These are phyloP conservation scores for Pungitius pungitius DNA, from an alignment of 2,113 vertebrate species.

Conservation along the genomic window DNA sequence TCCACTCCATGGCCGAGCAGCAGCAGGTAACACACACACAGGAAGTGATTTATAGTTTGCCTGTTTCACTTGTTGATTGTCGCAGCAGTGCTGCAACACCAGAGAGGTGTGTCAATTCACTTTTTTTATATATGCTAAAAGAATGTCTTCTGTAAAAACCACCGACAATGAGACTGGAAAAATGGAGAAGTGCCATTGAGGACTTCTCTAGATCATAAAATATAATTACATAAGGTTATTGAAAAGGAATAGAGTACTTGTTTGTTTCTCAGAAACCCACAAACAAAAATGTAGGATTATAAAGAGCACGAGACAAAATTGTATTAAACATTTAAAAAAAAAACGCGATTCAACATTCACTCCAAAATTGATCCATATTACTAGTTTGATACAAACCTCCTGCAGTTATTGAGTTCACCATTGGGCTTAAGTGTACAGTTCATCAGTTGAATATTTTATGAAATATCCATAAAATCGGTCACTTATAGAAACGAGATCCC, in stretches of 20 bases:
- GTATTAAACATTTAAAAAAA: too few relatives aligned
- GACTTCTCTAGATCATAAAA: background rate
- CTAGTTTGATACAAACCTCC: background rate
- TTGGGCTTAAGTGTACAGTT: too few relatives aligned
- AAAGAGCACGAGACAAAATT: background rate
- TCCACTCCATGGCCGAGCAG: constrained; percentile 91
- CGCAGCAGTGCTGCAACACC: background rate
- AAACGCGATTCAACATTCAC: too few relatives aligned
- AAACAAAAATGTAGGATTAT: too few relatives aligned
- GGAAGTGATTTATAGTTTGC: background rate
- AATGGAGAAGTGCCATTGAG: too few relatives aligned
- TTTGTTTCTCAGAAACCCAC: too few relatives aligned
- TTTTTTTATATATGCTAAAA: background rate
- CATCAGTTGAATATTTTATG: background rate
- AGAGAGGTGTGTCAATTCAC: background rate
- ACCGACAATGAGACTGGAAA: background rate
- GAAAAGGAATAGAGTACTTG: background rate
- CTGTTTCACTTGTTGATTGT: constrained; percentile 11
- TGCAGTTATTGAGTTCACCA: background rate
- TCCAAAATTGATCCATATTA: background rate
- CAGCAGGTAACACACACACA: constrained; percentile 80
- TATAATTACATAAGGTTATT: background rate
- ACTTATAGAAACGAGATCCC: too few relatives aligned
- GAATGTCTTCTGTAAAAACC: background rate
- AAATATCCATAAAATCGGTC: too few relatives aligned